Evolutionary conservation across 2,888 invertebrate genomes (phyloP), one percentile per base, ranked within the genome.

Genomic region (Dione vanillae): DNA sequence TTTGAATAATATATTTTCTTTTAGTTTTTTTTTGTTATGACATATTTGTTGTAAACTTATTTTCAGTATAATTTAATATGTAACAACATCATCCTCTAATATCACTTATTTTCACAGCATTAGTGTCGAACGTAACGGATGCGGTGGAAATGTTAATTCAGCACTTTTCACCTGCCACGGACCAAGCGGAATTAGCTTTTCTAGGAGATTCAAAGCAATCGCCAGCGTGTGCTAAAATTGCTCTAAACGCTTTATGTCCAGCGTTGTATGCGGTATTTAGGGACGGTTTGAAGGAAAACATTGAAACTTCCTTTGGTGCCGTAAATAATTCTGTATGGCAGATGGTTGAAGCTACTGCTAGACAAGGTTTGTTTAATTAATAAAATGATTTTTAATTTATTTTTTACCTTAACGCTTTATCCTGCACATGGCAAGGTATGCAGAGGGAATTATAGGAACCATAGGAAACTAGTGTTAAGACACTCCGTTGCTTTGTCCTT

Each of bases 241-340:
- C 96, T 37, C 89, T 97, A 40, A 95, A 95, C 67, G 95, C 95
- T 58, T 90, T 98, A 49, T 98, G 98, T 83, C 97, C 98, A 1
- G 96, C 98, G 11, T 90, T 98, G 45, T 97, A 97, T 79, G 96
- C 96, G 5, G 94, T 98, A 70, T 95, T 98, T 80, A 95, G 96
- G 78, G 97, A 98, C 84, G 98, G 98, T 2, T 94, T 98, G 20
- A 96, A 96, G 83, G 96, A 97, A 45, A 95, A 94, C 77, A 94
- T 97, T 66, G 96, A 97, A 83, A 97, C 97, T 7, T 95, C 97
- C 49, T 98, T 98, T 83, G 98, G 98, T 52, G 96, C 96, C 19
- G 96, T 97, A 65, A 95, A 96, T 78, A 97, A 98, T 84, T 97
- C 97, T 9, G 97, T 97, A 65, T 98, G 98, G 98, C 96, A 97